A percentile compares a stretch with the other conserved stretches of the same genome.
These are phyloP conservation scores for Epizoanthus fatuus DNA, from an alignment of 92 coral and sea anemone genomes.

Conservation along the genomic window DNA sequence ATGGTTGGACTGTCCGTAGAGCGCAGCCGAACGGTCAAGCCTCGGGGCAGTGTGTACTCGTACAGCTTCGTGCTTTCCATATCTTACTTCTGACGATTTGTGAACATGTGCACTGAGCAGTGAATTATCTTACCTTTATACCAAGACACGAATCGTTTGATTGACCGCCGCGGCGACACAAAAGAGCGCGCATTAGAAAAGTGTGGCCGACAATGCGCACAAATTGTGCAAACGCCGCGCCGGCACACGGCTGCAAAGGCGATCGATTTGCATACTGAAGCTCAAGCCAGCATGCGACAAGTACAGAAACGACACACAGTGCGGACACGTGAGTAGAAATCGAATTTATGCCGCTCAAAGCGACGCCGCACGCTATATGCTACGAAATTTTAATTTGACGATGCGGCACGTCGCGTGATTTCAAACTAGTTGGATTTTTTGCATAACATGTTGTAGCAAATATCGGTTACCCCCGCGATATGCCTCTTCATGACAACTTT, in stretches of 20 bases:
- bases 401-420: no score
- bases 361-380: no score
- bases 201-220: background rate
- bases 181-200: background rate
- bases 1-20: background rate
- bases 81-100: background rate
- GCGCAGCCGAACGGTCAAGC: background rate
- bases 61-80: slow-evolving; percentile 31
- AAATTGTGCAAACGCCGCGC: background rate
- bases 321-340: no score
- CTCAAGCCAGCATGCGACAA: no score
- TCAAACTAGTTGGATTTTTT: no score
- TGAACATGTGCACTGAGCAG: background rate
- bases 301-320: no score
- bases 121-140: background rate
- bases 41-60: slow-evolving; percentile 16
- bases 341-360: no score
- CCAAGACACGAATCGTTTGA: background rate
- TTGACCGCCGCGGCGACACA: slow-evolving; percentile 2
- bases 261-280: no score
- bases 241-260: background rate
- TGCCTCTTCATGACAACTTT: no score
- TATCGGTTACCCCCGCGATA: no score
- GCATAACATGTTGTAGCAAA: no score
- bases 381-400: no score